phyloP scores from a whole-genome alignment of 2,888 invertebrate genomes.

The Trilocha varians region DNA sequence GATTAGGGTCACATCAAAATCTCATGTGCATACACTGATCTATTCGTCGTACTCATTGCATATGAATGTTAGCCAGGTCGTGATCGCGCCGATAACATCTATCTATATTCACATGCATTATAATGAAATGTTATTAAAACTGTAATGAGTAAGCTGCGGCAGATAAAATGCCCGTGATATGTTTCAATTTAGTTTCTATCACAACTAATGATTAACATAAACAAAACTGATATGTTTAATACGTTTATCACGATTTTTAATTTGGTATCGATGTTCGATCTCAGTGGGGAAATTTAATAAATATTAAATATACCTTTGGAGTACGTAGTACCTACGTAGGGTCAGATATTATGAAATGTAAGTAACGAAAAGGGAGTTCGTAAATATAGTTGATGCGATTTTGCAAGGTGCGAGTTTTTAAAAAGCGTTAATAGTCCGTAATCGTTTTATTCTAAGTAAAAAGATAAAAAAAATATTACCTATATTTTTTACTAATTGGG shows the following conservation, averaged over 20 bases:
- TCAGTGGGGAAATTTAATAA: constrained; percentile 4
- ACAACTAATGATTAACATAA: constrained; percentile 5
- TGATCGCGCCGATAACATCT: neutral
- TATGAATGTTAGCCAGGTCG: neutral
- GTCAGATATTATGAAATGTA: constrained; percentile 13
- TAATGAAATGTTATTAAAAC: neutral
- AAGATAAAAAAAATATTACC: too few species aligned
- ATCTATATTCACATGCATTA: neutral
- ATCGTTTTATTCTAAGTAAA: too few species aligned
- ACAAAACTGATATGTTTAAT: constrained; percentile 7
- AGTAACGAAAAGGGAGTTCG: constrained; percentile 24
- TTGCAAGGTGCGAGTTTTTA: constrained; percentile 5
- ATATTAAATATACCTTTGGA: constrained; percentile 6
- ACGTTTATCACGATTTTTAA: constrained; percentile 8
- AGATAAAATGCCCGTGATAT: neutral
- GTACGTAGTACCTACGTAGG: constrained; percentile 4
- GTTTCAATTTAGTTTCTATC: constrained; percentile 4
- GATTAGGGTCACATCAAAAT: too few species aligned
- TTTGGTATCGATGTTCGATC: constrained; percentile 3
- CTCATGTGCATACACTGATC: too few species aligned
- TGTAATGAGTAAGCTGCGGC: neutral
- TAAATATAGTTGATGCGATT: constrained; percentile 16
- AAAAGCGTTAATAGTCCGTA: too few species aligned
- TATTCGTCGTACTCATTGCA: neutral
- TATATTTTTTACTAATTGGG: too few species aligned